Conservation (phyloP, 2,888 invertebrate genomes). For the Tolmerus cingulatus region DNA sequence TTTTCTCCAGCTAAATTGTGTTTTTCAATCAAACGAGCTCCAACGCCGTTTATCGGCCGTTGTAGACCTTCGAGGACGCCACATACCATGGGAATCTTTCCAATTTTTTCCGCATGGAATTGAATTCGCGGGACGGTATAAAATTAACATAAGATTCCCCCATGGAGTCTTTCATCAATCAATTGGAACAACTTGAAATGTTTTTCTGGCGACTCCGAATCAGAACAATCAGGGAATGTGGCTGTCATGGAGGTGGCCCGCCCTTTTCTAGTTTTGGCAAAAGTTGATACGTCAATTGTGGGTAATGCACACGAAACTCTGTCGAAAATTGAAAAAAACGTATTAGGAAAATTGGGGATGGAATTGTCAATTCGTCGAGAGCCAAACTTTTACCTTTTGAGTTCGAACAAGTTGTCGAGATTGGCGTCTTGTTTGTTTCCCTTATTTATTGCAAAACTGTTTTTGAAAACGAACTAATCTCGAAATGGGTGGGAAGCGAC, state of each 20-base stretch:
- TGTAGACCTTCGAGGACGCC: not conserved
- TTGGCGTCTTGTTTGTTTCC: constrained; percentile 19
- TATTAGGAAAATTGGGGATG: constrained; percentile 35
- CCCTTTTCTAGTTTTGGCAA: constrained; percentile 47
- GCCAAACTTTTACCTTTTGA: constrained; percentile 27
- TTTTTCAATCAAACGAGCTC: not conserved
- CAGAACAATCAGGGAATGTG: constrained; percentile 29
- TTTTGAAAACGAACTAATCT: constrained; percentile 21
- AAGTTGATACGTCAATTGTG: constrained; percentile 40
- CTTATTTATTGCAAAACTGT: constrained; percentile 28
- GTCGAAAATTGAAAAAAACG: constrained; percentile 24
- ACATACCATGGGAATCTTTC: not conserved
- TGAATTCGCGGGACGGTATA: constrained; percentile 47
- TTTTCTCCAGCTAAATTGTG: not conserved
- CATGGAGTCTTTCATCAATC: constrained; percentile 48
- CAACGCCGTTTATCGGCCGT: not conserved
- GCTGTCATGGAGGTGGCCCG: constrained; percentile 40
- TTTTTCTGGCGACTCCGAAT: constrained; percentile 45
- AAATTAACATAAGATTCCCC: constrained; percentile 49
- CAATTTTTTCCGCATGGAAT: constrained; percentile 29
- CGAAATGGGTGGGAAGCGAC: not conserved
- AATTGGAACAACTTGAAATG: constrained; percentile 46
- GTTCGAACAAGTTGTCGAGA: constrained; percentile 1
- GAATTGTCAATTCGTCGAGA: constrained; percentile 26
- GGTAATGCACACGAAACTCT: constrained; percentile 27